Percentiles rank a stretch among this genome's conserved stretches.
phyloP scores from a whole-genome alignment of 2,797 vertebrate species.

The Potorous gilbertii region DNA sequence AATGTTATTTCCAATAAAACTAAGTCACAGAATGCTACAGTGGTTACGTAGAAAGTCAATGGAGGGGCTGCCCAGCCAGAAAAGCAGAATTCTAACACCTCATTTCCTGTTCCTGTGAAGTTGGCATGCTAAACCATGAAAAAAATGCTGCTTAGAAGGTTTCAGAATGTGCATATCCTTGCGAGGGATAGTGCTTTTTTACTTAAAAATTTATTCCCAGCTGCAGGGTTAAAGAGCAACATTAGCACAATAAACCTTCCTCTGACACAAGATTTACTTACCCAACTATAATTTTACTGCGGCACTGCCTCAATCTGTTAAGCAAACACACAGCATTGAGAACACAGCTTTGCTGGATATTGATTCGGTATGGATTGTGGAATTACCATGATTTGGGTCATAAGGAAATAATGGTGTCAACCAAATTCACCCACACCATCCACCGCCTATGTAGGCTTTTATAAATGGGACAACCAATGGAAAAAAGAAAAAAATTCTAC shows the following conservation, averaged over 20 bases:
- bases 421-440: not conserved
- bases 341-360: constrained; percentile 66
- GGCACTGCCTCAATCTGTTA: constrained; percentile 69
- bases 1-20: constrained; percentile 6
- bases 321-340: constrained; percentile 69
- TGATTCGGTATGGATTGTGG: constrained; percentile 62
- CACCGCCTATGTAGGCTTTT: not conserved
- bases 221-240: constrained; percentile 48
- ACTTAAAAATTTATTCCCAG: constrained; percentile 41
- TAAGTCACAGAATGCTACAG: constrained; percentile 5
- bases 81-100: not conserved
- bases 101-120: constrained; percentile 35
- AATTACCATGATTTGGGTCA: constrained; percentile 54
- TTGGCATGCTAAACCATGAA: constrained; percentile 51
- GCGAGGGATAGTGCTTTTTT: constrained; percentile 39
- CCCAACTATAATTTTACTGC: constrained; percentile 60
- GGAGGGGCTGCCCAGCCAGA: not conserved
- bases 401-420: not conserved
- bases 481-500: constrained; percentile 25
- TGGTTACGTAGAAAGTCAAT: not conserved
- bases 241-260: constrained; percentile 37
- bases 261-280: constrained; percentile 67
- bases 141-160: constrained; percentile 44
- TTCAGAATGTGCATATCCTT: constrained; percentile 50
- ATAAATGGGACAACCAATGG: constrained; percentile 27